Evolutionary conservation across 1,140 invertebrate genomes (phyloP).

Genomic region (Ridgeia piscesae): DNA sequence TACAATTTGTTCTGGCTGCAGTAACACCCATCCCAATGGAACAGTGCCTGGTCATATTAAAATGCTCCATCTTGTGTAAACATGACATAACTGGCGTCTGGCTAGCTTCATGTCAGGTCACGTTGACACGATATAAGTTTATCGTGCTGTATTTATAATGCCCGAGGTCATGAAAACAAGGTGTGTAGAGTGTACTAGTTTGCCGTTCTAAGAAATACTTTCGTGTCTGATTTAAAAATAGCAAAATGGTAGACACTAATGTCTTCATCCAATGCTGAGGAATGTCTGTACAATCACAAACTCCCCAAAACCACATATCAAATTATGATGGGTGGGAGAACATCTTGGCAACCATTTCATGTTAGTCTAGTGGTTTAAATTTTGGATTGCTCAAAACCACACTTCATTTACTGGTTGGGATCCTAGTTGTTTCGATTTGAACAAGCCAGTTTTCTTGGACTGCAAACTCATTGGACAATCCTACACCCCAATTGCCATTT

Average conservation of each 20-base stretch:
- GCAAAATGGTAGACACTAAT: background rate
- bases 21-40: background rate
- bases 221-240: background rate
- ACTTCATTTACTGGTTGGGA: too few relatives aligned
- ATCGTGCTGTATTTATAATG: background rate
- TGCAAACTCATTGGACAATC: too few relatives aligned
- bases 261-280: background rate
- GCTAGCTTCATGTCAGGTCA: background rate
- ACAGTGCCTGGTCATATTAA: background rate
- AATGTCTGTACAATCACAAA: background rate
- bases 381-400: too few relatives aligned
- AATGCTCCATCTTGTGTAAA: background rate
- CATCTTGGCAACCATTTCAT: too few relatives aligned
- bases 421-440: too few relatives aligned
- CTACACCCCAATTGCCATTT: too few relatives aligned
- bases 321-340: too few relatives aligned
- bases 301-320: background rate
- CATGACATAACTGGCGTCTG: background rate
- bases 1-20: too few relatives aligned
- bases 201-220: background rate
- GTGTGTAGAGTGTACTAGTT: background rate
- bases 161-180: background rate
- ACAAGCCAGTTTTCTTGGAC: too few relatives aligned
- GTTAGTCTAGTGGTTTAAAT: too few relatives aligned
- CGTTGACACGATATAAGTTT: background rate